A percentile compares a stretch with the other conserved stretches of the same genome.
Evolutionary conservation across 2,888 invertebrate species (phyloP).

Genomic region (Zygothrica quintamaculata): DNA sequence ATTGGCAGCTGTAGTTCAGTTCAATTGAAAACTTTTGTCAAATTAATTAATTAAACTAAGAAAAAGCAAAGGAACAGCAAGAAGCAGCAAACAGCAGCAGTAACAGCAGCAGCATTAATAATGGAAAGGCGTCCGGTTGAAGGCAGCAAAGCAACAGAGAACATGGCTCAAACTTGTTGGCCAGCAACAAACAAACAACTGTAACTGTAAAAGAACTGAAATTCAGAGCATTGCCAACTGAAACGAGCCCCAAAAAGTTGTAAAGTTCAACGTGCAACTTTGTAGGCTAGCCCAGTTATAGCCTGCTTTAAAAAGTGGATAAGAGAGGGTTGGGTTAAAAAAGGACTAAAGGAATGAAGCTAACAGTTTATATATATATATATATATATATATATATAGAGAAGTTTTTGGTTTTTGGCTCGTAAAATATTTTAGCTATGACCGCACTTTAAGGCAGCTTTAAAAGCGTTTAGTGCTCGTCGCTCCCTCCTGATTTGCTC

Average conservation of each 20-base stretch:
- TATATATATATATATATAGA: too few relatives aligned
- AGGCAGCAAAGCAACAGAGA: conserved; percentile 46
- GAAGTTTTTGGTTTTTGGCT: conserved; percentile 18
- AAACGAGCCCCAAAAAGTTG: conserved; percentile 63
- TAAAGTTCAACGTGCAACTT: conserved; percentile 74
- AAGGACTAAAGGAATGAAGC: neutral
- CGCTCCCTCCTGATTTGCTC: too few relatives aligned
- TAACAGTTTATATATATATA: too few relatives aligned
- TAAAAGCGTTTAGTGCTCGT: conserved; percentile 60
- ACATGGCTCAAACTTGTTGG: conserved; percentile 60
- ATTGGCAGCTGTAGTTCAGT: conserved; percentile 39
- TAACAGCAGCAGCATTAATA: conserved; percentile 60
- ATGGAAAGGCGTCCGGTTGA: conserved; percentile 72
- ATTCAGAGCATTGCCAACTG: conserved; percentile 18
- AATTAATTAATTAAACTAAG: conserved; percentile 78
- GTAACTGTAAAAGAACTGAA: conserved; percentile 33
- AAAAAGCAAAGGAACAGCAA: conserved; percentile 21
- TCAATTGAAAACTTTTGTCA: conserved; percentile 76
- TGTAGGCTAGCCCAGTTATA: conserved; percentile 50
- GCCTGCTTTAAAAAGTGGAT: neutral
- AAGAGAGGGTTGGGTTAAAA: neutral
- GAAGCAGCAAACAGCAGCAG: conserved; percentile 1
- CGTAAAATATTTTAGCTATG: conserved; percentile 45
- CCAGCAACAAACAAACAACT: conserved; percentile 61
- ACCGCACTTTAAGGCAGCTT: conserved; percentile 55